Percentiles rank a stretch among this genome's conserved stretches.
Evolutionary conservation across 2,113 vertebrate species (phyloP).

Genomic region (Noturus placidus): DNA sequence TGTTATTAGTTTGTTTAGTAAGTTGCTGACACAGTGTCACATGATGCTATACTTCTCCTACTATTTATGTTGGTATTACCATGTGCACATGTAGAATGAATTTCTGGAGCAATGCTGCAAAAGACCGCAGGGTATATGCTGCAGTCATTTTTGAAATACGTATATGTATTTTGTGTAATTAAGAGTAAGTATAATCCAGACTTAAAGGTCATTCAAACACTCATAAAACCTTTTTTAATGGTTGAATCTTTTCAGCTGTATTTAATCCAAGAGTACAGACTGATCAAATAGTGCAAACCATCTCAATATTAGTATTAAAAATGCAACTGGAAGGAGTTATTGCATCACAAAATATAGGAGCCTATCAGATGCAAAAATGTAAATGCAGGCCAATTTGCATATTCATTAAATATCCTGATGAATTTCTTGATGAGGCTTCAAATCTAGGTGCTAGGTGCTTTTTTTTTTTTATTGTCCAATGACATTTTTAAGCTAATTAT

Average conservation of each 20-base stretch:
- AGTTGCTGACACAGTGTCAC: background rate
- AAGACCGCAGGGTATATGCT: no score
- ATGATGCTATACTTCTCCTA: background rate
- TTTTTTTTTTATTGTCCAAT: background rate
- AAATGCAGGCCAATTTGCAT: background rate
- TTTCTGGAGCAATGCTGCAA: no score
- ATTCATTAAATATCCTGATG: background rate
- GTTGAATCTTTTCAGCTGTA: background rate
- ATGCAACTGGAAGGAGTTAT: background rate
- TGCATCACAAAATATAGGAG: background rate
- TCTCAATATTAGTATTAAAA: background rate
- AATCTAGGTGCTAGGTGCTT: background rate
- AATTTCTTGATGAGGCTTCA: background rate
- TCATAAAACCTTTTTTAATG: background rate
- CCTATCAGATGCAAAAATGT: background rate
- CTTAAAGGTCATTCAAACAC: background rate
- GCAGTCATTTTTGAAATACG: no score
- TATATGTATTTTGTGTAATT: no score
- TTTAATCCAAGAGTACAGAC: background rate
- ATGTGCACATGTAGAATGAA: no score
- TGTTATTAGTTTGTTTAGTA: background rate
- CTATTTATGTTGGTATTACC: no score
- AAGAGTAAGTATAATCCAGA: no score
- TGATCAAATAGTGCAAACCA: background rate
- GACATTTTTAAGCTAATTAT: background rate